A percentile compares a stretch with the other conserved stretches of the same genome.
Evolutionary conservation across 2,888 invertebrate genomes (phyloP).

Genomic region (Bugula neritina): DNA sequence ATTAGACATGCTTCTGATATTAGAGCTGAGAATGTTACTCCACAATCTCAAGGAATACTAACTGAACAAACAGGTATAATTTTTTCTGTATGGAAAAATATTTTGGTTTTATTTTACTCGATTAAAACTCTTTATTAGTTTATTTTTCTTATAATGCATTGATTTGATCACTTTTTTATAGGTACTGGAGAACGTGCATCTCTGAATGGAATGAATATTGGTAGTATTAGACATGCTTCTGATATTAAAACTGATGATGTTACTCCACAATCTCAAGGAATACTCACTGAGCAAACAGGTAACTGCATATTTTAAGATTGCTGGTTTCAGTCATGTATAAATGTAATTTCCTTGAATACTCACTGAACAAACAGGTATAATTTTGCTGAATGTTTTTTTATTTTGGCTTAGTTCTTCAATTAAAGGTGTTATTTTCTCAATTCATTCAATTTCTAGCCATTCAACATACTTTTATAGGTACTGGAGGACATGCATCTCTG

Average conservation of each 20-base stretch:
- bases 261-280: neutral
- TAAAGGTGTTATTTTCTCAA: too few species aligned
- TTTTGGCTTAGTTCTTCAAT: too few species aligned
- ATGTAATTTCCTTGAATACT: neutral
- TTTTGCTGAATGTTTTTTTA: slow-evolving; percentile 34
- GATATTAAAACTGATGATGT: neutral
- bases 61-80: slow-evolving; percentile 9
- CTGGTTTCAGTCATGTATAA: neutral
- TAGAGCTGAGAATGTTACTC: neutral
- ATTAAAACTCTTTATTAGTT: too few species aligned
- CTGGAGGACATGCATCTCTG: slow-evolving; percentile 42
- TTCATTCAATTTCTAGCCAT: too few species aligned
- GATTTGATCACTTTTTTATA: too few species aligned
- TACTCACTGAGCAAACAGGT: slow-evolving; percentile 2
- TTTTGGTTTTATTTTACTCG: too few species aligned
- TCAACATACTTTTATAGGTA: slow-evolving; percentile 1
- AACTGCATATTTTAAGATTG: neutral
- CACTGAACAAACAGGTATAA: slow-evolving; percentile 31
- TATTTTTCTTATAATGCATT: too few species aligned
- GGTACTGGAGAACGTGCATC: slow-evolving; percentile 3
- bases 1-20: neutral
- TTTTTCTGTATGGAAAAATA: too few species aligned
- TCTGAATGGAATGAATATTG: slow-evolving; percentile 3
- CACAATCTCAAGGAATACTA: slow-evolving; percentile 6
- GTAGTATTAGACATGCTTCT: neutral